These are phyloP conservation scores for Syrrhaptes paradoxus DNA, from an alignment of 2,113 vertebrate genomes.

Conservation along the genomic window DNA sequence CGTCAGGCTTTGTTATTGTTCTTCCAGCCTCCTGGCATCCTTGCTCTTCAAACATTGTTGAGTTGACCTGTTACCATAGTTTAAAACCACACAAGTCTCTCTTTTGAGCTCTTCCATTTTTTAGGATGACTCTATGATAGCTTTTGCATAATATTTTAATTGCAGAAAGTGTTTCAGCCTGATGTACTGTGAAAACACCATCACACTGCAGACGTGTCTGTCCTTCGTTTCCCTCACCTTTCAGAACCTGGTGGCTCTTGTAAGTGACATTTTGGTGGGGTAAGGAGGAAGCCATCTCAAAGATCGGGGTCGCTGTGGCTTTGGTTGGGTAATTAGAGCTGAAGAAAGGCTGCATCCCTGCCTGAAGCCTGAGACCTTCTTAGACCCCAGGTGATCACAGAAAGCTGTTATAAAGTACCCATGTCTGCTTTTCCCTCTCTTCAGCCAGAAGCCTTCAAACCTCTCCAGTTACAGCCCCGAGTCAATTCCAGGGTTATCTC, in stretches of 20 bases:
- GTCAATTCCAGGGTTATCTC: background rate
- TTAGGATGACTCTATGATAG: background rate
- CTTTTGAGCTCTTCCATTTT: background rate
- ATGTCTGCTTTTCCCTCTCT: background rate
- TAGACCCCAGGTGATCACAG: background rate
- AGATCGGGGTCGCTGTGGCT: rapidly evolving
- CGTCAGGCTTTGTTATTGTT: background rate
- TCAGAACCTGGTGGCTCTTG: background rate
- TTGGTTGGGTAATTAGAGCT: background rate
- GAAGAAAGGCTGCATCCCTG: background rate
- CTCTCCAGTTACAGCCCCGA: background rate
- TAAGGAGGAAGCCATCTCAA: background rate
- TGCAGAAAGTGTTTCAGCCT: background rate
- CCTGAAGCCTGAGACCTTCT: background rate
- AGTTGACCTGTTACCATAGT: background rate
- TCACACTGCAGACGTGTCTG: background rate
- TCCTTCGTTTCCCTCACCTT: background rate
- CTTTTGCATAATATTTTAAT: background rate
- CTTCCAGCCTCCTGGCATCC: background rate
- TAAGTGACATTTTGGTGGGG: background rate
- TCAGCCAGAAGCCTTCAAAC: background rate
- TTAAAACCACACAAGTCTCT: background rate
- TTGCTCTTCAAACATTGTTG: background rate
- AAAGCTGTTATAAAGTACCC: background rate
- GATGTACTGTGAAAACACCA: background rate